Percentiles rank a stretch among this genome's conserved stretches.
These are phyloP conservation scores for Hippoglossus hippoglossus DNA, from an alignment of 2,797 vertebrate species.

Conservation along the genomic window DNA sequence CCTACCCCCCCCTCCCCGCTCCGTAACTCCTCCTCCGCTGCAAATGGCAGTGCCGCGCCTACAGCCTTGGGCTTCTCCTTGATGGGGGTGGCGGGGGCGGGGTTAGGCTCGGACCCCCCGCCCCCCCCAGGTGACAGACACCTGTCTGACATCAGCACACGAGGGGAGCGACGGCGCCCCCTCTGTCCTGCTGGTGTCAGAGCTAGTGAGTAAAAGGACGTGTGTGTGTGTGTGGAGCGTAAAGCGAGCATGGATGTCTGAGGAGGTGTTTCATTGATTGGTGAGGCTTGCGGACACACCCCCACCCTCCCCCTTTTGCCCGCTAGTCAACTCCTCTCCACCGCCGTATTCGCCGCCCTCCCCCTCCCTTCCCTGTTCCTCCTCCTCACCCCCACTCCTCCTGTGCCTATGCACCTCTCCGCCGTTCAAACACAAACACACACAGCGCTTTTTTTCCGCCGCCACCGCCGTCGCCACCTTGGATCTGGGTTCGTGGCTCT, in stretches of 20 bases:
- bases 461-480: slow-evolving; percentile 77
- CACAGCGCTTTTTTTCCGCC: slow-evolving; percentile 73
- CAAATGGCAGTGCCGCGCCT: slow-evolving; percentile 51
- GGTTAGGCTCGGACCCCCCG: slow-evolving; percentile 31
- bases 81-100: slow-evolving; percentile 22
- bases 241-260: slow-evolving; percentile 36
- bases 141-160: slow-evolving; percentile 51
- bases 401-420: slow-evolving; percentile 73
- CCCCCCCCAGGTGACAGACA: slow-evolving; percentile 31
- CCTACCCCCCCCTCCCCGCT: slow-evolving; percentile 14
- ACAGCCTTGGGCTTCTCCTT: slow-evolving; percentile 18
- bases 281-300: slow-evolving; percentile 69
- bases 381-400: slow-evolving; percentile 30
- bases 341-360: slow-evolving; percentile 80
- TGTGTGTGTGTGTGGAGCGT: slow-evolving; percentile 4
- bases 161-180: slow-evolving; percentile 8
- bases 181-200: slow-evolving; percentile 51
- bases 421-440: slow-evolving; percentile 77
- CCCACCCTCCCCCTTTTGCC: slow-evolving; percentile 48
- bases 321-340: slow-evolving; percentile 69
- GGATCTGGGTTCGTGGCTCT: slow-evolving; percentile 76
- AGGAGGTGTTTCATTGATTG: slow-evolving; percentile 48
- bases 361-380: slow-evolving; percentile 29
- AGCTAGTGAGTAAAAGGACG: slow-evolving; percentile 20
- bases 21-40: slow-evolving; percentile 64